Evolutionary conservation across 2,888 invertebrate genomes (phyloP), one percentile per base, ranked within the genome.

Genomic region (Augochlorella aurata): DNA sequence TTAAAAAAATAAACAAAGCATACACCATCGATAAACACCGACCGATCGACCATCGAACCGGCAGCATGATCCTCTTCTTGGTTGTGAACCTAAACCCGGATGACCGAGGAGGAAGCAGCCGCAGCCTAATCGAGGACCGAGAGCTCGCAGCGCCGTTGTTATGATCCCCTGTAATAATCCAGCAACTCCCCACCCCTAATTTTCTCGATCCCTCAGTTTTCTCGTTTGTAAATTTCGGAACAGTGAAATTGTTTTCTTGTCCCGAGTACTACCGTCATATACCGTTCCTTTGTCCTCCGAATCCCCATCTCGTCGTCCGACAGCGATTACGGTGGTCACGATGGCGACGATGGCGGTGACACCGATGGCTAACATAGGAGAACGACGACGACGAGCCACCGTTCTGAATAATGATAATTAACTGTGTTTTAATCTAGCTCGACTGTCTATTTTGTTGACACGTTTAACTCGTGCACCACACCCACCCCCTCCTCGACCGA

Each of bases 391-490:
- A 84, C 74, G 63, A 83, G 58, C 72, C 66, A 54, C 71, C 73
- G 77, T 83, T 77, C 70, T 69, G 65, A 76, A 79, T 83, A 79
- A 75, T 74, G 69, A 72, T 82, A 69, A 87, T 77, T 82, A 83
- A 82, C 74, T 74, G 79, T 75, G 66, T 81, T 72, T 87, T 76
- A 78, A 83, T 87, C 79, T 80, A 85, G 80, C 75, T 63, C 79
- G 79, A 73, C 69, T 85, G 61, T 81, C 70, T 70, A 16, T 66
- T 66, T 71, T 52, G 24, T 49, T 65, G 65, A 66, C 68, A 54
- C 50, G 52, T 81, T 85, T 70, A 58, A 72, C 70, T 54, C 76
- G 65, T 24, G 65, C 29, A 44, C 44, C 44, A 10, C 38, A 9
- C 71, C 52, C 24, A 0, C 14, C 24, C 14, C 24, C 14, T 47